Evolutionary conservation across 2,888 invertebrate genomes (phyloP), one percentile per base, ranked within the genome.

Genomic region (Ophraella communa): DNA sequence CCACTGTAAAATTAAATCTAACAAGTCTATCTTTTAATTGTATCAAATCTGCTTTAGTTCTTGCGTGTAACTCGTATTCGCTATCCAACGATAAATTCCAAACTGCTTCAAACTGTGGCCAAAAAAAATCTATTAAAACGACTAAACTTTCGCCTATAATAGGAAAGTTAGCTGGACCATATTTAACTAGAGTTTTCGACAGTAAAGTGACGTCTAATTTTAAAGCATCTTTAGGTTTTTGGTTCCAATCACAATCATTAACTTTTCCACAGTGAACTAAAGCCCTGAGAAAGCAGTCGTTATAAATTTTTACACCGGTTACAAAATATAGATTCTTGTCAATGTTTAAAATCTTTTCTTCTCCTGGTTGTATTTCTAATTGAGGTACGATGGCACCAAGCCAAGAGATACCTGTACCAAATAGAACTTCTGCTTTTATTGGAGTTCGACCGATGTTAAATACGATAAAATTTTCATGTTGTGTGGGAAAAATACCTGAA

Each of bases 61-160:
- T 57, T 35, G 47, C 21, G 33, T 20, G 49, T n/a, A 57, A 18
- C 20, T 57, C 47, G 1, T 11, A n/a, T 1, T 11, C 5, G 24
- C 4, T 33, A 20, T 62, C 62, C 18, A 55, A 35, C 7, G 54
- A 23, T 7, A 35, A 21, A 4, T 30, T 45, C 62, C 62, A 62
- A 11, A 62, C 49, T 7, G n/a, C 20, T 39, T 30, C 39, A 11
- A 17, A 44, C 14, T 55, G 55, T 11, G 54, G 54, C 24, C 45
- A 62, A 39, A 62, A 62, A 20, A 62, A 62, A 17, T 47, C 62
- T 35, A 62, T 47, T n/a, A 62, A 14, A 7, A 35, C 5, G 23
- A 47, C 45, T 11, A 62, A 17, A 21, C 47, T 47, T 4, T 39
- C 49, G 1, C 24, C 47, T 0, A 62, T 49, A 0, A 39, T 14